phyloP scores from a whole-genome alignment of 1,140 invertebrate genomes.

The Bombus pascuorum region DNA sequence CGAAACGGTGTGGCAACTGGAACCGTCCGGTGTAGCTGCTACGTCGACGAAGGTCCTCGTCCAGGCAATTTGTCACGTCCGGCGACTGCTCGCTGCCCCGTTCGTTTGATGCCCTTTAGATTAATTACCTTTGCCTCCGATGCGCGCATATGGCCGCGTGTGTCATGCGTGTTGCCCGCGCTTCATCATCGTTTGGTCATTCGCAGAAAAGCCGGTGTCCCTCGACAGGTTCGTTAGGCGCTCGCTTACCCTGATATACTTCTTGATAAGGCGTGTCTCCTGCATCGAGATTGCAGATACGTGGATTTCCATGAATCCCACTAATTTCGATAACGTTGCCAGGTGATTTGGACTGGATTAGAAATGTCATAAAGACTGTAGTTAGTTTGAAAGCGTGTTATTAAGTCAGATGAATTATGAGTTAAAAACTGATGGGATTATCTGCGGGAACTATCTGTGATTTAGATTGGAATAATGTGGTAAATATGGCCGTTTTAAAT shows the following conservation, averaged over 20 bases:
- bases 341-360: too few species aligned
- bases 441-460: too few species aligned
- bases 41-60: conserved; percentile 46
- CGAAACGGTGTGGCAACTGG: conserved; percentile 55
- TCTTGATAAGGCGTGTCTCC: background rate
- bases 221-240: background rate
- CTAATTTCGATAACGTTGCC: background rate
- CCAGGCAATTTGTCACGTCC: conserved; percentile 75
- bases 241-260: too few species aligned
- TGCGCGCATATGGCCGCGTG: conserved; percentile 49
- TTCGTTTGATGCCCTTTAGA: conserved; percentile 73
- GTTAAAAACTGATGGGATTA: too few species aligned
- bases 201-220: background rate
- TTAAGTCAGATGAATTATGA: too few species aligned
- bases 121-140: conserved; percentile 73
- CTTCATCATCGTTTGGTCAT: conserved; percentile 48
- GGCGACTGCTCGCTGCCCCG: conserved; percentile 43
- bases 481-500: too few species aligned
- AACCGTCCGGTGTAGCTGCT: conserved; percentile 46
- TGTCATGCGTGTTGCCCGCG: conserved; percentile 55
- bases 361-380: too few species aligned
- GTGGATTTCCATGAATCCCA: background rate
- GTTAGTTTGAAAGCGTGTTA: too few species aligned
- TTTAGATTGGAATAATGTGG: too few species aligned
- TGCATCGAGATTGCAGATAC: background rate